Evolutionary conservation across 64 coral and sea anemone genomes (phyloP).

Genomic region (Montipora capricornis): DNA sequence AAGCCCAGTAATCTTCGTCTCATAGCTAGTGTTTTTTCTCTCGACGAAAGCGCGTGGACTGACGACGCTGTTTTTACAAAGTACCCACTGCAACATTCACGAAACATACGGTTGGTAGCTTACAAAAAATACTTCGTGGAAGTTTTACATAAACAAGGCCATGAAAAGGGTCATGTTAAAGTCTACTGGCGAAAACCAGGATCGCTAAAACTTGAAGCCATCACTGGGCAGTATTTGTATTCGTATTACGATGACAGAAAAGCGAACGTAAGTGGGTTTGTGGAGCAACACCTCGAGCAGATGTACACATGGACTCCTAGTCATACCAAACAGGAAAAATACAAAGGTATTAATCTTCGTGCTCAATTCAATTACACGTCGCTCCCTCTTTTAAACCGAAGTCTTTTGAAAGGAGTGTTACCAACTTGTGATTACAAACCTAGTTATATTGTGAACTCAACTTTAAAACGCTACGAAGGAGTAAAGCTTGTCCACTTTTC

Average conservation of each 20-base stretch:
- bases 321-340: not conserved
- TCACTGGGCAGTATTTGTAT: slow-evolving; percentile 19
- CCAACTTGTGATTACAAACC: slow-evolving; percentile 22
- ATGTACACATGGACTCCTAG: not conserved
- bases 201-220: not conserved
- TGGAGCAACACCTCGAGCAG: not conserved
- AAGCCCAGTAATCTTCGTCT: slow-evolving; percentile 53
- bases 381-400: not conserved
- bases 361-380: slow-evolving; percentile 7
- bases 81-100: slow-evolving; percentile 58
- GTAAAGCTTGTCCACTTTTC: slow-evolving; percentile 6
- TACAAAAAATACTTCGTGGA: slow-evolving; percentile 70
- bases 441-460: slow-evolving; percentile 34
- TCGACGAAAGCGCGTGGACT: slow-evolving; percentile 10
- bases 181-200: slow-evolving; percentile 62
- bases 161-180: not conserved
- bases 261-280: not conserved
- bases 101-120: slow-evolving; percentile 33
- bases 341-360: not conserved
- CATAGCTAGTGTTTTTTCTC: slow-evolving; percentile 67
- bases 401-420: slow-evolving; percentile 3
- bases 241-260: slow-evolving; percentile 50
- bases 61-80: slow-evolving; percentile 29
- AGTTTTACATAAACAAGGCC: slow-evolving; percentile 36
- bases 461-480: slow-evolving; percentile 21